phyloP scores from a whole-genome alignment of 2,888 invertebrate species.

The Chrysolina oricalcia region DNA sequence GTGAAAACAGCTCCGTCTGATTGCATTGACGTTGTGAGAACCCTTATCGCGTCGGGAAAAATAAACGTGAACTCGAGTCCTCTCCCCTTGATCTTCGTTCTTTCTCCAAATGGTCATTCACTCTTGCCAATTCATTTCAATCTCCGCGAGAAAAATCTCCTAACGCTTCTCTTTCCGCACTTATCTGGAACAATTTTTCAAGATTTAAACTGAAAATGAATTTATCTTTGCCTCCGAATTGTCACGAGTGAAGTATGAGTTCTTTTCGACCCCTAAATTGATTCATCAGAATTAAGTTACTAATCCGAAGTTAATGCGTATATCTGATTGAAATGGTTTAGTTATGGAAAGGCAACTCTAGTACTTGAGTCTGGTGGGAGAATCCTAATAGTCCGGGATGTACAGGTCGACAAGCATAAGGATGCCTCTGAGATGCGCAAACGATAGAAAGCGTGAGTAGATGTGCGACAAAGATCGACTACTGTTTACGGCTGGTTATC shows the following conservation, averaged over 20 bases:
- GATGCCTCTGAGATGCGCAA: no score
- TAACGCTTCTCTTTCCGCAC: slow-evolving; percentile 16
- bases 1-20: not conserved
- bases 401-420: no score
- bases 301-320: no score
- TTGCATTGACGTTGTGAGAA: not conserved
- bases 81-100: slow-evolving; percentile 14
- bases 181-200: slow-evolving; percentile 8
- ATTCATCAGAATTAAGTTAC: not conserved
- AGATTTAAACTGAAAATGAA: slow-evolving; percentile 11
- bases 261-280: not conserved
- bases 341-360: no score
- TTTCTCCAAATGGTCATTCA: slow-evolving; percentile 10
- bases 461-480: no score
- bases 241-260: not conserved
- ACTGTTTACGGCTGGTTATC: no score
- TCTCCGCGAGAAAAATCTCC: slow-evolving; percentile 14
- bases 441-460: no score
- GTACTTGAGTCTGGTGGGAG: no score
- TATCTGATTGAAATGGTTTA: no score
- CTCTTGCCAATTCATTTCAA: slow-evolving; percentile 21
- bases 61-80: not conserved
- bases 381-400: no score
- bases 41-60: not conserved
- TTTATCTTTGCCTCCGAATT: slow-evolving; percentile 18